Evolutionary conservation across 2,888 invertebrate species (phyloP), one percentile per base, ranked within the genome.

Genomic region (Resseliella maxima): DNA sequence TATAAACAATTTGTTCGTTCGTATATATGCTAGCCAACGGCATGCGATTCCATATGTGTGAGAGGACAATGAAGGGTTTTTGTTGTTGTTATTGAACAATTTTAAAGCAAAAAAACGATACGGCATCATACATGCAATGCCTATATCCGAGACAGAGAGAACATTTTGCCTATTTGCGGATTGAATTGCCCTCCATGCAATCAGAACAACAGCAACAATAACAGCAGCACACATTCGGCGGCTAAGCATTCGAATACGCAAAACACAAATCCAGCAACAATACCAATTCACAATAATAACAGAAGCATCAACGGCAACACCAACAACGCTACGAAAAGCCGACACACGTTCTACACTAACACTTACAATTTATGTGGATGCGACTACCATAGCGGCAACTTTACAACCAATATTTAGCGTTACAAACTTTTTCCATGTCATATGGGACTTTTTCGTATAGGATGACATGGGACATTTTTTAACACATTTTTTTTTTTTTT

Each of bases 51-150:
- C 72, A 72, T 31, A 35, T 72, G n/a, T n/a, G n/a, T n/a, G n/a
- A n/a, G 72, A 72, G 15, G 72, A 72, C 72, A 72, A 72, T 72
- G 59, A 59, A n/a, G n/a, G n/a, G n/a, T 59, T 59, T 27, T 59
- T 27, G 72, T 35, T 72, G n/a, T n/a, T n/a, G n/a, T n/a, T n/a
- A n/a, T n/a, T n/a, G n/a, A n/a, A n/a, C n/a, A n/a, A n/a, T n/a
- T n/a, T n/a, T n/a, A n/a, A n/a, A n/a, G n/a, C 50, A 6, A 50
- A 3, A 8, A 21, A 12, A 50, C 50, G 50, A 50, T 12, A 50
- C 12, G 12, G 50, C n/a, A n/a, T n/a, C 8, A 50, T 21, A 18
- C 50, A 50, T 18, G 21, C 6, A 21, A 50, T 50, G 6, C 50
- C 6, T 2, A 8, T 12, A 8, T 50, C 50, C 50, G 18, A 15